phyloP scores from a whole-genome alignment of 2,888 invertebrate species.

The Torymus texanus region DNA sequence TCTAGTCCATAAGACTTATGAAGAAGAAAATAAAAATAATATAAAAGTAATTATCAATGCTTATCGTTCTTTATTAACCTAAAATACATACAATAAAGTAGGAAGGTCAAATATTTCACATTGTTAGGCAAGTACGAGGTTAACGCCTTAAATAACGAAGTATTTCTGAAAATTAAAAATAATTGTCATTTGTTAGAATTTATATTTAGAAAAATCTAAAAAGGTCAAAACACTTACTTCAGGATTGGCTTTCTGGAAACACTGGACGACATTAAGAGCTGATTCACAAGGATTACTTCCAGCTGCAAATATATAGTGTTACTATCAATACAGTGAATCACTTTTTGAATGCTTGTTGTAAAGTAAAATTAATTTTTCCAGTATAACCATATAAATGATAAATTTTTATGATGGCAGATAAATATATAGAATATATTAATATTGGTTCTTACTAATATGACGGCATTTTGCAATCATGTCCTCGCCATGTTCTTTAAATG shows the following conservation, averaged over 20 bases:
- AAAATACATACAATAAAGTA: neutral
- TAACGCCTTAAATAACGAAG: slow-evolving; percentile 39
- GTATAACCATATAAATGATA: neutral
- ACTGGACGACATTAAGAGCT: slow-evolving; percentile 65
- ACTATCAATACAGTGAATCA: too few species aligned
- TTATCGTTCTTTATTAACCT: slow-evolving; percentile 26
- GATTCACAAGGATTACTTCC: slow-evolving; percentile 65
- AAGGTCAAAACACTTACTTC: slow-evolving; percentile 59
- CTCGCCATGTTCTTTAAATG: slow-evolving; percentile 41
- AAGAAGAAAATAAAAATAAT: slow-evolving; percentile 52
- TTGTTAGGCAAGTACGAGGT: neutral
- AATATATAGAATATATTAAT: neutral
- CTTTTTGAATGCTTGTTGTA: too few species aligned
- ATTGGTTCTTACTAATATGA: slow-evolving; percentile 37
- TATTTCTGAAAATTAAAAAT: slow-evolving; percentile 49
- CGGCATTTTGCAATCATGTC: slow-evolving; percentile 52
- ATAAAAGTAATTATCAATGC: slow-evolving; percentile 4
- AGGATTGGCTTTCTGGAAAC: slow-evolving; percentile 66
- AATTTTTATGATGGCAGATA: neutral
- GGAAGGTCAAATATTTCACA: neutral
- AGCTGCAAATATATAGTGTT: slow-evolving; percentile 59
- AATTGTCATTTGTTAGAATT: neutral
- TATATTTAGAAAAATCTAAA: slow-evolving; percentile 2
- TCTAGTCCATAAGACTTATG: slow-evolving; percentile 59
- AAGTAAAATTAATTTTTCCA: too few species aligned